Evolutionary conservation across 1,140 invertebrate genomes (phyloP).

Genomic region (Maniola jurtina): DNA sequence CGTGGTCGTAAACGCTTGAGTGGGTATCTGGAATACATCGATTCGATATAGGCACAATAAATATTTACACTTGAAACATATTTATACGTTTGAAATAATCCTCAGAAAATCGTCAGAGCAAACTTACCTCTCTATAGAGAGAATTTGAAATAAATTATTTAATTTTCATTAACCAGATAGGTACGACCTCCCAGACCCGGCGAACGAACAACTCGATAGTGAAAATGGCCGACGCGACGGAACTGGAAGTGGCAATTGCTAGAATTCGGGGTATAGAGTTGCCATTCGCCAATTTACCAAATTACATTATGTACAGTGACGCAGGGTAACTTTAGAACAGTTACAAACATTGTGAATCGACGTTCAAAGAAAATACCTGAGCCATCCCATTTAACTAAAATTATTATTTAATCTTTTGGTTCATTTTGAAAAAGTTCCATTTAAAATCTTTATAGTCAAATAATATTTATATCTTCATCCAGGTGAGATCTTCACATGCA

Average conservation of each 20-base stretch:
- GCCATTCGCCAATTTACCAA: not conserved
- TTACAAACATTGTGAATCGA: too few species aligned
- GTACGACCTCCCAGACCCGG: slow-evolving; percentile 73
- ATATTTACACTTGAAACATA: not conserved
- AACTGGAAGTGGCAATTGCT: slow-evolving; percentile 40
- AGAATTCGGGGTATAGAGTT: not conserved
- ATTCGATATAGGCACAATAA: slow-evolving; percentile 6
- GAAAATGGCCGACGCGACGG: slow-evolving; percentile 37
- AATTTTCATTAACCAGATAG: slow-evolving; percentile 64
- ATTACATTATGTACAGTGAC: too few species aligned
- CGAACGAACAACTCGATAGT: slow-evolving; percentile 81
- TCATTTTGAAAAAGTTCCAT: too few species aligned
- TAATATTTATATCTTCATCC: too few species aligned
- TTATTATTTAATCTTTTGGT: too few species aligned
- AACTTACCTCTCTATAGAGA: slow-evolving; percentile 74
- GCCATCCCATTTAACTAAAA: too few species aligned
- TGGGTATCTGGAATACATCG: slow-evolving; percentile 60
- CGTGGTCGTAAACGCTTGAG: slow-evolving; percentile 68
- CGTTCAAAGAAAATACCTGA: too few species aligned
- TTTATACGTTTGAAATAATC: not conserved
- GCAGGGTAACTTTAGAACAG: too few species aligned
- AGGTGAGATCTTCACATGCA: too few species aligned
- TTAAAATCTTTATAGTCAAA: too few species aligned
- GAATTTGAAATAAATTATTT: slow-evolving; percentile 61
- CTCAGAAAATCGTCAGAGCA: slow-evolving; percentile 24